These are phyloP conservation scores for Torymus tubicola DNA, from an alignment of 2,888 invertebrate genomes.

Conservation along the genomic window DNA sequence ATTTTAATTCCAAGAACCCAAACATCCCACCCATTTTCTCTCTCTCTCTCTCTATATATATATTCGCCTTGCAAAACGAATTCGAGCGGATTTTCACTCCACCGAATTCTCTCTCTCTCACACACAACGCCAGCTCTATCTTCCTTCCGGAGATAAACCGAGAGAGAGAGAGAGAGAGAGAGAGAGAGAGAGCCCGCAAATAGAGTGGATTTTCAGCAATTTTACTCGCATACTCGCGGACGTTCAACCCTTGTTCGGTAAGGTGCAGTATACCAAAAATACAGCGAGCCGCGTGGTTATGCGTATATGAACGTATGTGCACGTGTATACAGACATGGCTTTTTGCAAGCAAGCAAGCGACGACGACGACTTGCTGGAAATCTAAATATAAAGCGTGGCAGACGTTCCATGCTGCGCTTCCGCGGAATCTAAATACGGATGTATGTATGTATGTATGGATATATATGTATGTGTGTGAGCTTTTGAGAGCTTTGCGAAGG, in stretches of 20 bases:
- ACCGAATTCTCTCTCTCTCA: too few species aligned
- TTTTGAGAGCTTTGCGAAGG: background rate
- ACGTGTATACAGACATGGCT: too few species aligned
- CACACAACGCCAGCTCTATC: background rate
- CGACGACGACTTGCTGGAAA: background rate
- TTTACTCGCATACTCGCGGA: background rate
- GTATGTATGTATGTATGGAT: background rate
- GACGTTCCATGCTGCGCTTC: conserved; percentile 19
- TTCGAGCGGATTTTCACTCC: too few species aligned
- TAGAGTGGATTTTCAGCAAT: conserved; percentile 23
- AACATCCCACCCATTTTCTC: too few species aligned
- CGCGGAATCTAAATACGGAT: conserved; percentile 31
- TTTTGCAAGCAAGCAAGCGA: too few species aligned
- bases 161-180: conserved; percentile 6
- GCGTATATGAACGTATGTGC: too few species aligned
- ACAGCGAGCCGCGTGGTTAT: too few species aligned
- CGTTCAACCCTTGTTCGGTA: conserved; percentile 26
- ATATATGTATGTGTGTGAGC: too few species aligned
- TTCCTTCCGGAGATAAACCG: conserved; percentile 16
- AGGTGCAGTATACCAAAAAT: background rate
- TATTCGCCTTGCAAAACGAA: too few species aligned
- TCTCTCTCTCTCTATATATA: too few species aligned
- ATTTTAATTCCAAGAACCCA: too few species aligned
- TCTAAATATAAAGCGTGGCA: conserved; percentile 37
- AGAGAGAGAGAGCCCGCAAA: background rate